A percentile compares a stretch with the other conserved stretches of the same genome.
phyloP scores from a whole-genome alignment of 2,888 invertebrate species.

The Lapara coniferarum region DNA sequence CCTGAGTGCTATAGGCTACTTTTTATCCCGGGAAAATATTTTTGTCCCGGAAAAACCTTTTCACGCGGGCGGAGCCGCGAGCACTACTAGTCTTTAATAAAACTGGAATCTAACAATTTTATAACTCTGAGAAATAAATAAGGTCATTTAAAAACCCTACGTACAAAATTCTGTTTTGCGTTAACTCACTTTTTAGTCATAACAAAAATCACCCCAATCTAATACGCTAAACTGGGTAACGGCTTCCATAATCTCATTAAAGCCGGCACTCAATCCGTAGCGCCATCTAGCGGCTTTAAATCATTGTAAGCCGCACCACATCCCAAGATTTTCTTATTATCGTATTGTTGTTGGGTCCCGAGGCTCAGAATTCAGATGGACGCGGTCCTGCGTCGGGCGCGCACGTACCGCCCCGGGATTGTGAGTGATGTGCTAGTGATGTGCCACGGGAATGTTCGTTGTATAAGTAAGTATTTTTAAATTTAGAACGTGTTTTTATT shows the following conservation, averaged over 20 bases:
- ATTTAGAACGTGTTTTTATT: too few species aligned
- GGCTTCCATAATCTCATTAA: constrained; percentile 5
- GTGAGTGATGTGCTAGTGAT: constrained; percentile 33
- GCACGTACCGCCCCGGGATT: constrained; percentile 24
- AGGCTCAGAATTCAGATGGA: constrained; percentile 33
- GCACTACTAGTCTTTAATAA: too few species aligned
- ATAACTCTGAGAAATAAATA: too few species aligned
- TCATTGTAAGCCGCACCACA: constrained; percentile 2
- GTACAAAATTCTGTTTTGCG: too few species aligned
- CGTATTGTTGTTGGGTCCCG: constrained; percentile 9
- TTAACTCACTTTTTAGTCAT: too few species aligned
- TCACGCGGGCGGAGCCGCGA: too few species aligned
- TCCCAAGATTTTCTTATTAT: constrained; percentile 20
- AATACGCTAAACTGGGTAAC: background rate
- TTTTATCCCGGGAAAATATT: too few species aligned
- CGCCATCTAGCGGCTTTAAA: constrained; percentile 22
- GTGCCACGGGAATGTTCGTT: constrained; percentile 19
- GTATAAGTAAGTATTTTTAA: constrained; percentile 6
- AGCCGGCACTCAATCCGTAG: constrained; percentile 5
- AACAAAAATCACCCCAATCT: background rate
- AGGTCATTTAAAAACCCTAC: too few species aligned
- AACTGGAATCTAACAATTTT: too few species aligned
- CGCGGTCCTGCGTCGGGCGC: constrained; percentile 27
- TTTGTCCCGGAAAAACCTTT: too few species aligned
- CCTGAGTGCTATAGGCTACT: too few species aligned